Evolutionary conservation across 2,797 vertebrate genomes (phyloP), one percentile per base, ranked within the genome.

Genomic region (Sus cebifrons): DNA sequence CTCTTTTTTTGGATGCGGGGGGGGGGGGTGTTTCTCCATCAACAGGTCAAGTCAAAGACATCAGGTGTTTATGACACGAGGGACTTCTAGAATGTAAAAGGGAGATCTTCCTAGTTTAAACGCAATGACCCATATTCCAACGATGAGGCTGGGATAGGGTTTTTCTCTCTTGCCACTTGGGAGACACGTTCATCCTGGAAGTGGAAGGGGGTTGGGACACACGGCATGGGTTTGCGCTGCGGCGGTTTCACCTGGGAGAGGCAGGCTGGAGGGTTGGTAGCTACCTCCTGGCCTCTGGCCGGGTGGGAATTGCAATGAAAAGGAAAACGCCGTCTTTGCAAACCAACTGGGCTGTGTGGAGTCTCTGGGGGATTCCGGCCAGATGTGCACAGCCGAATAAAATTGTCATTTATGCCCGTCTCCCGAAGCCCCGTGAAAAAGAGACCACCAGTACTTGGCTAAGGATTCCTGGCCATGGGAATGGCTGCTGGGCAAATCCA

Each of bases 371-470:
- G 67, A 36, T 18, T 11, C 4, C 8, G 8, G 44, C 68, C 49
- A 14, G 29, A 18, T 23, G 75, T 16, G 5, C 58, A 44, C 29
- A 12, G 6, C 25, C 52, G 81, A 32, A 77, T 78, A 8, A 60
- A 71, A 32, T 27, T 12, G n/a, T 54, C 40, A 83, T 60, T 67
- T 44, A 83, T 9, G 68, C 49, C 49, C 1, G 0, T 4, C 1
- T n/a, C 2, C 15, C n/a, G 17, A 10, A 75, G 25, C 74, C 32
- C 5, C 0, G 3, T n/a, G 56, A 70, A 5, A 10, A 77, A 36
- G 32, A 14, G 5, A 32, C 3, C 12, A 0, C 1, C 7, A 25
- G 74, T 49, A 0, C 1, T 11, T 18, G 10, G 23, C 89, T 62
- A 79, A 29, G 27, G 73, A 49, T 15, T 81, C 60, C 67, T 10